Evolutionary conservation across 2,888 invertebrate species (phyloP), one percentile per base, ranked within the genome.

Genomic region (Xestia ashworthii): DNA sequence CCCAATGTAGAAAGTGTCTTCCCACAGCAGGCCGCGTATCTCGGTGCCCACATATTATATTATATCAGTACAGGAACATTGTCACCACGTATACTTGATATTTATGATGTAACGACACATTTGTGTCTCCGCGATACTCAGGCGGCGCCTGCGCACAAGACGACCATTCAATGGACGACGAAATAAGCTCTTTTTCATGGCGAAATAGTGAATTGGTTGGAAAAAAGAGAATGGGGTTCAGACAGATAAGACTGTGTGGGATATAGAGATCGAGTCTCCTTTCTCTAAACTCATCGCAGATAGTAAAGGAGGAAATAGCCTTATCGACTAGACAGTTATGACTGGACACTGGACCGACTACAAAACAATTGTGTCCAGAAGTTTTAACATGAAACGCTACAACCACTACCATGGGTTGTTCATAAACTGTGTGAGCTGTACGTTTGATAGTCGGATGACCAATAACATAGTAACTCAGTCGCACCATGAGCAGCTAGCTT

Each of bases 51-150:
- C 64, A 50, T 65, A 50, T 44, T 55, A 38, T 50, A 55, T 41
- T 38, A 66, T 78, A 70, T 55, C 70, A 70, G 55, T 78, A 22
- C 16, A 60, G 14, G 16, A 55, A 83, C 60, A 83, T 70, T 80
- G 83, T 82, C 78, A 55, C 48, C 62, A 64, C 55, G n/a, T 46
- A 48, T 41, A 50, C 48, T 19, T 74, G 32, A 64, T 64, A 78
- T 79, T 76, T 76, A 82, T 77, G 67, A 76, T 48, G 62, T 79
- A 41, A 62, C 53, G 14, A 80, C 76, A 76, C 82, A 44, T 81
- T 67, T 46, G 41, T 50, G 38, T 66, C 38, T 32, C 6, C 16
- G 65, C 22, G 38, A 32, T 48, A 53, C 11, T 22, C 53, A 55
- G 14, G 19, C 22, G 48, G 67, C 77, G 79, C 67, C 62, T 44